Evolutionary conservation across 2,888 invertebrate species (phyloP).

Genomic region (Seladonia tumulorum): DNA sequence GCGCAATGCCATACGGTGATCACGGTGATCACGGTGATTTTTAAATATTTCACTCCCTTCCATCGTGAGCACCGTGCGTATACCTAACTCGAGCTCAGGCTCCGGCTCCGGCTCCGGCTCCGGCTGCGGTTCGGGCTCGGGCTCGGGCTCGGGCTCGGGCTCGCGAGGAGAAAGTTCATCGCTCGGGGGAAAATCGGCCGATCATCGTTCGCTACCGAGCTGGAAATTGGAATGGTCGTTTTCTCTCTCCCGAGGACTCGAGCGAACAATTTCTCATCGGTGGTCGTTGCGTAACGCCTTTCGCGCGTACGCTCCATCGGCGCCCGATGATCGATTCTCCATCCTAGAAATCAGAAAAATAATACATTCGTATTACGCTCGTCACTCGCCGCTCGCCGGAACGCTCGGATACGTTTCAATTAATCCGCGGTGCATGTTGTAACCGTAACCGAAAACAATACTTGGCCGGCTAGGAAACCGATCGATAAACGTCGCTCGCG

Average conservation of each 20-base stretch:
- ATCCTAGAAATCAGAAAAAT: neutral
- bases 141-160: slow-evolving; percentile 25
- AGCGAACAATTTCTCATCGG: neutral
- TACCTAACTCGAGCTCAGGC: slow-evolving; percentile 15
- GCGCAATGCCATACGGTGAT: slow-evolving; percentile 52
- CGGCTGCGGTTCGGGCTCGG: slow-evolving; percentile 2
- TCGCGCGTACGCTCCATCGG: neutral
- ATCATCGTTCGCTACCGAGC: slow-evolving; percentile 47
- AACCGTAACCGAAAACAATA: slow-evolving; percentile 30
- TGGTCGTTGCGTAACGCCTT: neutral
- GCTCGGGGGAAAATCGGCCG: slow-evolving; percentile 63
- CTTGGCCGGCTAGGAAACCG: slow-evolving; percentile 18
- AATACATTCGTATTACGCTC: neutral
- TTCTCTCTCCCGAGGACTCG: neutral
- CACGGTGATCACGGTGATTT: slow-evolving; percentile 49
- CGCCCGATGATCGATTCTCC: neutral
- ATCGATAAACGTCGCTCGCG: slow-evolving; percentile 38
- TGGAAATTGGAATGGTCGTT: slow-evolving; percentile 44
- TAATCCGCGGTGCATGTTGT: slow-evolving; percentile 21
- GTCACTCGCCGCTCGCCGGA: neutral
- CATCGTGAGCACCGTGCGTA: neutral
- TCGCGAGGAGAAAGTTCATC: slow-evolving; percentile 67
- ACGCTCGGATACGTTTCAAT: slow-evolving; percentile 15
- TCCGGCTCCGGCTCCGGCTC: slow-evolving; percentile 10
- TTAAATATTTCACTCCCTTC: slow-evolving; percentile 62